phyloP scores from a whole-genome alignment of 2,797 vertebrate genomes.

The Pseudochromis fuscus region DNA sequence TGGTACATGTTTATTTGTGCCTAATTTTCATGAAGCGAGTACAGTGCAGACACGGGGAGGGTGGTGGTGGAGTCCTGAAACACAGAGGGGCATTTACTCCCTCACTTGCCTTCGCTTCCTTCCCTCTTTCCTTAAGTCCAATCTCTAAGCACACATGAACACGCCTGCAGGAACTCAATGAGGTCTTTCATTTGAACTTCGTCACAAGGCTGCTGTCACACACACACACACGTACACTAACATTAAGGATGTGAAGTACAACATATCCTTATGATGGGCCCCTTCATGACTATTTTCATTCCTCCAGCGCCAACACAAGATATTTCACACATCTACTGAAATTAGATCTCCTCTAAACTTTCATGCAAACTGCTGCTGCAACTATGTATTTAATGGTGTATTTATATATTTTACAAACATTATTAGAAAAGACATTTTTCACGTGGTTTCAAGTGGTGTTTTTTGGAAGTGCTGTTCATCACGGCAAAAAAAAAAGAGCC shows the following conservation, averaged over 20 bases:
- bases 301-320: slow-evolving; percentile 2
- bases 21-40: slow-evolving; percentile 37
- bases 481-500: no score
- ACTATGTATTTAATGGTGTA: background rate
- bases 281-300: slow-evolving; percentile 41
- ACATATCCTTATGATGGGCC: slow-evolving; percentile 51
- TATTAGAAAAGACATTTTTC: no score
- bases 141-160: slow-evolving; percentile 64
- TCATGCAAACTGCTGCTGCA: background rate
- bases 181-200: slow-evolving; percentile 77
- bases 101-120: slow-evolving; percentile 50
- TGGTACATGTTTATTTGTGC: slow-evolving; percentile 33
- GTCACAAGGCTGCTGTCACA: slow-evolving; percentile 49
- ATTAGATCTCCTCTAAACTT: background rate
- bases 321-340: slow-evolving; percentile 21
- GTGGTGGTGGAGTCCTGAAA: slow-evolving; percentile 43
- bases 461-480: no score
- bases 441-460: no score
- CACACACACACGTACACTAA: slow-evolving; percentile 22
- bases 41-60: slow-evolving; percentile 31
- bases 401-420: no score
- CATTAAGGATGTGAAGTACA: background rate
- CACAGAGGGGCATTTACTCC: slow-evolving; percentile 75
- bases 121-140: slow-evolving; percentile 60
- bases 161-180: slow-evolving; percentile 75